These are phyloP conservation scores for Cardiocondyla obscurior DNA, from an alignment of 1,140 invertebrate genomes.

Conservation along the genomic window DNA sequence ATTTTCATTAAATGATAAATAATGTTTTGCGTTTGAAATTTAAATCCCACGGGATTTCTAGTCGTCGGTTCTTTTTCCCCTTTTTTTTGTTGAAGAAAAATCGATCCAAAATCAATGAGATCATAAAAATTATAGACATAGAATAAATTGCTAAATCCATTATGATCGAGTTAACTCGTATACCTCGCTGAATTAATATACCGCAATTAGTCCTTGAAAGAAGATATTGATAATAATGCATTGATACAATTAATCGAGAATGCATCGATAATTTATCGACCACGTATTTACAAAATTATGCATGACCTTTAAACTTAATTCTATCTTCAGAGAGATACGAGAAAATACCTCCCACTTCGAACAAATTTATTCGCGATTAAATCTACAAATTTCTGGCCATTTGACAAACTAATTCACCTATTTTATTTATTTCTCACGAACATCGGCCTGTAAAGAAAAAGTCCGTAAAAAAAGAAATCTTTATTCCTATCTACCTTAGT, in stretches of 20 bases:
- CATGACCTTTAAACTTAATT: slow-evolving; percentile 41
- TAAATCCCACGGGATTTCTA: background rate
- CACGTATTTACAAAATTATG: slow-evolving; percentile 45
- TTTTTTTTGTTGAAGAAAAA: slow-evolving; percentile 1
- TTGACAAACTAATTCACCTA: slow-evolving; percentile 23
- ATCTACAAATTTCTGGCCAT: background rate
- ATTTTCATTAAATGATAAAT: slow-evolving; percentile 26
- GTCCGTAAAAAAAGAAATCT: background rate
- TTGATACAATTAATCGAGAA: no score
- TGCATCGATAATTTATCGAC: slow-evolving; percentile 31
- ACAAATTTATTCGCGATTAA: background rate
- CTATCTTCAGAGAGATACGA: background rate
- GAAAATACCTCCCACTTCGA: background rate
- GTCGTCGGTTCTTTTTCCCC: no score
- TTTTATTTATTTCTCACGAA: slow-evolving; percentile 14
- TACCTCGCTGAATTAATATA: background rate
- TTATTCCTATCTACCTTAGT: background rate
- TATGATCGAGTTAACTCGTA: background rate
- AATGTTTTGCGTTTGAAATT: slow-evolving; percentile 7
- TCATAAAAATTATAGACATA: background rate
- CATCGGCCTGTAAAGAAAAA: background rate
- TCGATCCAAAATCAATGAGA: background rate
- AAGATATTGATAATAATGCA: slow-evolving; percentile 33
- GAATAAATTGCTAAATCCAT: background rate
- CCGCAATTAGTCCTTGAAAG: slow-evolving; percentile 1